Conservation (phyloP, 2,888 invertebrate genomes). For the Drosophila mayaguana region DNA sequence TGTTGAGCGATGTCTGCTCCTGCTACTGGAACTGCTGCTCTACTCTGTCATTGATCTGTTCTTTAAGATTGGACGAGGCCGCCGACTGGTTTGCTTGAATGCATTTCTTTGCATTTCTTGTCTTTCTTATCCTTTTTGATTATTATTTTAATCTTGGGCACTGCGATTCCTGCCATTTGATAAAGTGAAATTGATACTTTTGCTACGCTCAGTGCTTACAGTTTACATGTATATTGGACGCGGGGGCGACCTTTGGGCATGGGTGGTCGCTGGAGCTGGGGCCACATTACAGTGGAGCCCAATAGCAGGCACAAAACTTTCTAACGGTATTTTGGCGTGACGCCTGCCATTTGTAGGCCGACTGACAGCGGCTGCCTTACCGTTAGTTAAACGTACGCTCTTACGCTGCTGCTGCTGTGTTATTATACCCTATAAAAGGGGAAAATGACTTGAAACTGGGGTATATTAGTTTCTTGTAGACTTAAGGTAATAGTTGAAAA, state of each 20-base stretch:
- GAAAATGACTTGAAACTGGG: neutral
- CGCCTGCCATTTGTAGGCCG: constrained; percentile 73
- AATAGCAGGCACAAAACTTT: constrained; percentile 52
- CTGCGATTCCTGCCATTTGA: constrained; percentile 63
- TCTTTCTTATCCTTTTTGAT: constrained; percentile 62
- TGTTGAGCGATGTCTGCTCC: constrained; percentile 41
- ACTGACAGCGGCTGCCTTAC: constrained; percentile 34
- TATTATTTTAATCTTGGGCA: constrained; percentile 67
- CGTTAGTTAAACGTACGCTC: constrained; percentile 33
- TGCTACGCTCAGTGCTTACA: constrained; percentile 19
- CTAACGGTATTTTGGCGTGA: constrained; percentile 80
- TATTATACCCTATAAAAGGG: neutral
- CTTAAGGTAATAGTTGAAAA: neutral
- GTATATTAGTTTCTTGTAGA: neutral
- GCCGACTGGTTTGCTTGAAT: constrained; percentile 55
- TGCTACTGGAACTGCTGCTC: constrained; percentile 30
- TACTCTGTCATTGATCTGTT: constrained; percentile 36
- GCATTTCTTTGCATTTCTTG: constrained; percentile 47
- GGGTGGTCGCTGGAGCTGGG: constrained; percentile 50
- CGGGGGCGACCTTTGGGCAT: constrained; percentile 46
- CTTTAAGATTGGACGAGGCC: constrained; percentile 60
- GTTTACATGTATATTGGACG: neutral
- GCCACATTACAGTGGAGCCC: neutral
- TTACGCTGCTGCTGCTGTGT: constrained; percentile 45
- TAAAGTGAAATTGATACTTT: constrained; percentile 76